phyloP scores from a whole-genome alignment of 2,888 invertebrate species.

The Alsophila aescularia region DNA sequence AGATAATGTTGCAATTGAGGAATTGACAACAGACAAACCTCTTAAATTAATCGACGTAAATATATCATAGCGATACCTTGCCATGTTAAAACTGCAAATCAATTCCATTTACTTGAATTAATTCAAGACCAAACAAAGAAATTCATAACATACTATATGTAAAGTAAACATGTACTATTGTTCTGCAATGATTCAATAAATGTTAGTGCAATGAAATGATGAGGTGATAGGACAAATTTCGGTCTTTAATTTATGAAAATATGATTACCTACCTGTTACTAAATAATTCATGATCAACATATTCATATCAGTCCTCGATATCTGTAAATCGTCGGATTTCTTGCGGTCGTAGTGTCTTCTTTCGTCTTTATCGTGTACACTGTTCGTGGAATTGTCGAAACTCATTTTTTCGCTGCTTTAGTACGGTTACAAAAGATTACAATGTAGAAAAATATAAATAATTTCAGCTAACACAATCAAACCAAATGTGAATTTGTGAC shows the following conservation, averaged over 20 bases:
- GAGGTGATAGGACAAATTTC: not conserved
- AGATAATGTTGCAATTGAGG: no score
- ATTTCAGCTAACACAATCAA: not conserved
- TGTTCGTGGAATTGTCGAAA: conserved; percentile 65
- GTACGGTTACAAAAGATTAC: conserved; percentile 16
- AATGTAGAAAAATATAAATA: not conserved
- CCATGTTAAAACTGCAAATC: no score
- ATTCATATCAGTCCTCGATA: conserved; percentile 97
- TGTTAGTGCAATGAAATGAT: not conserved
- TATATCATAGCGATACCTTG: no score
- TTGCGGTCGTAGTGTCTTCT: conserved; percentile 88
- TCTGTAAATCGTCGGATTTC: conserved; percentile 89
- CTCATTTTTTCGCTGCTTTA: conserved; percentile 58
- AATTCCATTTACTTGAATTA: not conserved
- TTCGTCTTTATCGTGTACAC: conserved; percentile 69
- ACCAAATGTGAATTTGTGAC: not conserved
- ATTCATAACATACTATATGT: not conserved
- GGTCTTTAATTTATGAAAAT: conserved; percentile 1
- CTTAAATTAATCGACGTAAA: no score
- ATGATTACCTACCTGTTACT: conserved; percentile 90
- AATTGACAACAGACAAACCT: no score
- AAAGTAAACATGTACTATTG: not conserved
- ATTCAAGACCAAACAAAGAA: not conserved
- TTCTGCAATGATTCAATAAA: not conserved
- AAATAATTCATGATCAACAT: conserved; percentile 99